Base-by-base conservation (phyloP, 2,888 invertebrate species). In the Ochropleura plecta region DNA sequence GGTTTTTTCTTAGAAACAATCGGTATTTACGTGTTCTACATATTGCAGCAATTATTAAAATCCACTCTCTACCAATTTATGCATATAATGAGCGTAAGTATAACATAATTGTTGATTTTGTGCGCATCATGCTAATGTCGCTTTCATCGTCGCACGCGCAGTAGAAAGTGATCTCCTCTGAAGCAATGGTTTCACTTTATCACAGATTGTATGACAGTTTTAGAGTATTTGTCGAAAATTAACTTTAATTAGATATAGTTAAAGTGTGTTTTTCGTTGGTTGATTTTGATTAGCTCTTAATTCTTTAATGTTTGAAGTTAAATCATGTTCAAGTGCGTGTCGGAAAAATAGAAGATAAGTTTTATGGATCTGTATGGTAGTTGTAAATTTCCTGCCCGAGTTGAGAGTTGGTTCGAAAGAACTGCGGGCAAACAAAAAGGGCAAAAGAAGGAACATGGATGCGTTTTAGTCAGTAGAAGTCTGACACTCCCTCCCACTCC, bases 141-240 rank as follows among this genome's bases (percentile, higher is more conserved):
- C 90, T 92, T 91, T 91, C 91, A 85, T 88, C 80, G 60, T 76
- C 78, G 86, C 88, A 82, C 86, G 82, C 78, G 83, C 70, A 42
- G 30, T 90, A 91, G 93, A 93, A 92, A 93, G 92, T 89, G 83
- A 84, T 81, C 83, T 87, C 81, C 77, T 80, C 71, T 67, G 70
- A 78, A 81, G 67, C 70, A 73, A 81, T 84, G 78, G 85, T 90
- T 90, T 90, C 90, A 85, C 90, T 87, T 83, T 71, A 82, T 65
- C 63, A 70, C 68, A 76, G 79, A 68, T 82, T 76, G 76, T 74
- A 86, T 76, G 76, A 76, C 66, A 80, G 75, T 73, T 78, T 67
- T 51, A 48, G 55, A 63, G 12, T 12, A 60, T 63, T 75, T 70
- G 16, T 18, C 14, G 0, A 79, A 69, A 77, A 44, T 44, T 46